Evolutionary conservation across 92 coral and sea anemone species (phyloP), one percentile per base, ranked within the genome.

Genomic region (Parazoanthus darwini): DNA sequence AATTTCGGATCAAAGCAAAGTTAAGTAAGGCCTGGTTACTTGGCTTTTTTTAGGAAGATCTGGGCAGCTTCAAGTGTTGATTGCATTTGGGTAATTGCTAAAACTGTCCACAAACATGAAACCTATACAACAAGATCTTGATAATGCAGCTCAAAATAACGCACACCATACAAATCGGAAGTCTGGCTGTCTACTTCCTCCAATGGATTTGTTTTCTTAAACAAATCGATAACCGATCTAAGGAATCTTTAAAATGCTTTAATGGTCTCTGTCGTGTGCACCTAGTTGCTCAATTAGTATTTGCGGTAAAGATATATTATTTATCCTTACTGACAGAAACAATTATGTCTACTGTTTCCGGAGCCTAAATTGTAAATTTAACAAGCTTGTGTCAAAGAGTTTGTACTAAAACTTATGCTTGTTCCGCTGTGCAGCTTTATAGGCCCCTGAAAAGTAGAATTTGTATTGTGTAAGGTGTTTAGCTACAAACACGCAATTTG

Each of bases 261-360:
- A 66, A 44, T 72, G 87, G 78, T 46, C 70, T 26, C 78, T 83
- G 87, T 71, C 87, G 78, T 84, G 87, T 84, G 78, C 50, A 25
- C 18, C 82, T n/a, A 58, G 46, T 79, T 80, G 68, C 63, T 56
- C 38, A 56, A 73, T 36, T 56, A 54, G 16, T 23, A 84, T 29
- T 70, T 43, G 66, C n/a, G 43, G 44, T 68, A 72, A 29, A 84
- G 78, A 71, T 46, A 66, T 44, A 84, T 71, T 42, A 84, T 72
- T 82, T 35, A 71, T 84, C 78, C 87, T 29, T 37, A 72, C 42
- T 84, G 87, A 84, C 77, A 84, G 68, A 84, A 84, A 74, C 79
- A 71, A 84, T 84, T 84, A 77, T 84, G 79, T 68, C 87, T 71
- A 84, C 87, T 84, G 87, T 84, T 71, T 84, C 87, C 87, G 87